A percentile compares a stretch with the other conserved stretches of the same genome.
These are phyloP conservation scores for Disparrhopalites patrizii DNA, from an alignment of 2,888 invertebrate species.

Conservation along the genomic window DNA sequence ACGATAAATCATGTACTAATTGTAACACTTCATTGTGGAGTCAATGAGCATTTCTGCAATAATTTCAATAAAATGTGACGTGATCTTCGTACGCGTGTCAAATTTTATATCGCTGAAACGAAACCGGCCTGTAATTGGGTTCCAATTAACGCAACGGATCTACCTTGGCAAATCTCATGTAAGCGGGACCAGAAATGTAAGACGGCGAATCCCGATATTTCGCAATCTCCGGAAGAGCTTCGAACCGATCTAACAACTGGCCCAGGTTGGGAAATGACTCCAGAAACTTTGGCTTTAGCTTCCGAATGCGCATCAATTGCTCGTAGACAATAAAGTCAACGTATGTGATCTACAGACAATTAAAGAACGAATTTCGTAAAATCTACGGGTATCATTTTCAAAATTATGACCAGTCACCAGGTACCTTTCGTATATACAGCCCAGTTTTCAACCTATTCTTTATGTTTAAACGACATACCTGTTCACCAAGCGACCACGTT, in stretches of 20 bases:
- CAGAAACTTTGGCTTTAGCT: conserved; percentile 50
- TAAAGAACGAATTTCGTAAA: conserved; percentile 3
- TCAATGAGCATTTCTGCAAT: too few relatives aligned
- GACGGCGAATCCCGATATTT: too few relatives aligned
- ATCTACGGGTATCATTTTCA: not conserved
- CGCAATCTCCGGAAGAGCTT: conserved; percentile 50
- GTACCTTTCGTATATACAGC: not conserved
- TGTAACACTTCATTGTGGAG: too few relatives aligned
- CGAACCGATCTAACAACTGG: conserved; percentile 51
- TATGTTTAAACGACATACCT: conserved; percentile 47
- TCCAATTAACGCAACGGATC: too few relatives aligned
- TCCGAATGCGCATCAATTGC: conserved; percentile 51
- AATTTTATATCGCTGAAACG: too few relatives aligned
- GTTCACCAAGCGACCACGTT: conserved; percentile 52
- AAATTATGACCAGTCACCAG: not conserved
- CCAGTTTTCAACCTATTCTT: not conserved
- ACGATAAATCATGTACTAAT: too few relatives aligned
- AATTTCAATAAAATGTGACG: too few relatives aligned
- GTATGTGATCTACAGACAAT: conserved; percentile 50
- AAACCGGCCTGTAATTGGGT: too few relatives aligned
- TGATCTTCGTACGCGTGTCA: too few relatives aligned
- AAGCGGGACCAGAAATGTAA: too few relatives aligned
- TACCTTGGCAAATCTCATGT: too few relatives aligned
- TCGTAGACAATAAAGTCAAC: conserved; percentile 54
- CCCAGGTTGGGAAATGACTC: conserved; percentile 51